A percentile compares a stretch with the other conserved stretches of the same genome.
Evolutionary conservation across 2,797 vertebrate species (phyloP).

Genomic region (Acipenser oxyrinchus): DNA sequence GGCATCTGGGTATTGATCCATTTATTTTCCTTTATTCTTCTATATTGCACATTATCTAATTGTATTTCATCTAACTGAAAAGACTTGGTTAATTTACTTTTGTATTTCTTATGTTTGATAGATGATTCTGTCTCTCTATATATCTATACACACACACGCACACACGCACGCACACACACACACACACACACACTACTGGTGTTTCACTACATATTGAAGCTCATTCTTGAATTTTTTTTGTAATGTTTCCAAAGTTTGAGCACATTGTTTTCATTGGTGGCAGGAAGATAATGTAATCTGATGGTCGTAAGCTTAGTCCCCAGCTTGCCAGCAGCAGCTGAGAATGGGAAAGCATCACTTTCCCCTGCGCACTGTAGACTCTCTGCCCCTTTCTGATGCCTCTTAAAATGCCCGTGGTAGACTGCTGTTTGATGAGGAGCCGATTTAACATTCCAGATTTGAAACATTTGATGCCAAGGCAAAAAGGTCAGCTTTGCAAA

Average conservation of each 20-base stretch:
- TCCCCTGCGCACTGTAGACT: not conserved
- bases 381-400: not conserved
- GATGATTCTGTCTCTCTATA: too few species aligned
- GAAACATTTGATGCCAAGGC: slow-evolving; percentile 18
- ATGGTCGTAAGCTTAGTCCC: not conserved
- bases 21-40: too few species aligned
- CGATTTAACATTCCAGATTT: slow-evolving; percentile 22
- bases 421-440: slow-evolving; percentile 15
- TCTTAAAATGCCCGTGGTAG: slow-evolving; percentile 18
- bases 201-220: not conserved
- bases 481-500: slow-evolving; percentile 36
- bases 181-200: not conserved
- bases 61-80: too few species aligned
- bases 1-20: too few species aligned
- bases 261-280: too few species aligned
- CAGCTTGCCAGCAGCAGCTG: not conserved
- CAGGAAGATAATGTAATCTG: not conserved
- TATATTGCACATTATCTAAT: too few species aligned
- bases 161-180: too few species aligned
- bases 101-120: too few species aligned
- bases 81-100: too few species aligned
- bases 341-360: not conserved
- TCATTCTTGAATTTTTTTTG: not conserved
- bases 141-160: too few species aligned
- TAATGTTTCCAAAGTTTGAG: slow-evolving; percentile 1